phyloP scores from a whole-genome alignment of 2,888 invertebrate genomes.

The Cerastis leucographa region DNA sequence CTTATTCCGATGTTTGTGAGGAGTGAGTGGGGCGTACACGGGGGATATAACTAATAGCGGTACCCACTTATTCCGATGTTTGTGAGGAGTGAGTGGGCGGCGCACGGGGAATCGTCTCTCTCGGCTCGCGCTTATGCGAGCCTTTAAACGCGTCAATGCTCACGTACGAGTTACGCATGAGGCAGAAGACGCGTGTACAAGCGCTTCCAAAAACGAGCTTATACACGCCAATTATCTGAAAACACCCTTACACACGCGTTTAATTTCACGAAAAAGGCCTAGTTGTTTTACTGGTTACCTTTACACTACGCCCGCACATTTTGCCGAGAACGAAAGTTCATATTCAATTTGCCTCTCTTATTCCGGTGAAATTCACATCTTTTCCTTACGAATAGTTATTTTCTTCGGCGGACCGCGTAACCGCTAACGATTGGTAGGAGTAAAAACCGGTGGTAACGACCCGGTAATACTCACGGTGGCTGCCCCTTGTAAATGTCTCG shows the following conservation, averaged over 20 bases:
- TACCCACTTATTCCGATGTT: not conserved
- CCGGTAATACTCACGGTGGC: slow-evolving; percentile 64
- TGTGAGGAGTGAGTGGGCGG: not conserved
- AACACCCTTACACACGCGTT: not conserved
- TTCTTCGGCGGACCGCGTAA: slow-evolving; percentile 76
- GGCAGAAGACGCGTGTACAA: not conserved
- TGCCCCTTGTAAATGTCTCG: slow-evolving; percentile 59
- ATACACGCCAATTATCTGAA: not conserved
- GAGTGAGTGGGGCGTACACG: not conserved
- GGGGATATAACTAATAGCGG: not conserved
- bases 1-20: not conserved
- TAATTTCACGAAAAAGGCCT: not conserved
- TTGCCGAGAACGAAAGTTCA: slow-evolving; percentile 80
- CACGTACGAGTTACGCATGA: not conserved
- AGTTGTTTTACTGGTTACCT: slow-evolving; percentile 1
- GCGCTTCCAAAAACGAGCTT: not conserved
- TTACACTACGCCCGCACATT: slow-evolving; percentile 63
- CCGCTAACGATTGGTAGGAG: slow-evolving; percentile 74
- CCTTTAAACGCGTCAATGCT: not conserved
- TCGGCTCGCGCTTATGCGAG: not conserved
- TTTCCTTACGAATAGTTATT: slow-evolving; percentile 65
- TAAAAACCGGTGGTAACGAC: slow-evolving; percentile 72
- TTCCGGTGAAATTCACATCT: slow-evolving; percentile 77
- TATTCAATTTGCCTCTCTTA: slow-evolving; percentile 80
- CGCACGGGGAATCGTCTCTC: not conserved